phyloP scores from a whole-genome alignment of 2,113 vertebrate species.

The Callaeas wilsoni region DNA sequence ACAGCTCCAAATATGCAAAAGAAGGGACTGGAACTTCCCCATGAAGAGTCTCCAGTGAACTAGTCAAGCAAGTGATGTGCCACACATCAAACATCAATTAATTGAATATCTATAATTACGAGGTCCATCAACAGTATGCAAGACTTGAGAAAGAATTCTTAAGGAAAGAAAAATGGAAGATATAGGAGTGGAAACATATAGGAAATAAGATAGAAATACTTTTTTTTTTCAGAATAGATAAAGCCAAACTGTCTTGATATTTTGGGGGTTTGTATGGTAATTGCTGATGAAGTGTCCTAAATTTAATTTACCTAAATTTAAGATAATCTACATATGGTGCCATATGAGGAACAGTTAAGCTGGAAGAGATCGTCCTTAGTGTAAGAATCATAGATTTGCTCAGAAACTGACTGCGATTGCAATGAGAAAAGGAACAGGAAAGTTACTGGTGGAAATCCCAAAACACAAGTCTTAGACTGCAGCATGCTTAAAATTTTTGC shows the following conservation, averaged over 20 bases:
- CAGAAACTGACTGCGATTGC: neutral
- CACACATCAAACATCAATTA: neutral
- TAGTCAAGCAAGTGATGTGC: neutral
- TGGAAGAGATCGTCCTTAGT: neutral
- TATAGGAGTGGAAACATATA: neutral
- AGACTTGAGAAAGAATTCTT: neutral
- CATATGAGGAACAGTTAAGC: neutral
- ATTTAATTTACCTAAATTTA: neutral
- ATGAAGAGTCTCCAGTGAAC: neutral
- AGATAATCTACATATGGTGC: neutral
- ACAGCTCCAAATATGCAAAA: neutral
- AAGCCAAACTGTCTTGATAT: neutral
- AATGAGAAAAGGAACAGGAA: neutral
- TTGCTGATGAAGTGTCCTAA: neutral
- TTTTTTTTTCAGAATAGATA: neutral
- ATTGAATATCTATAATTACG: neutral
- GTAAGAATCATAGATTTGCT: neutral
- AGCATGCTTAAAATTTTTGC: neutral
- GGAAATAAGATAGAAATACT: neutral
- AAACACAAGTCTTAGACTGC: neutral
- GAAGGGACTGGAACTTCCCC: neutral
- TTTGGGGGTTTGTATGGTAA: neutral
- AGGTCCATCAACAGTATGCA: neutral
- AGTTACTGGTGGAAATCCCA: neutral
- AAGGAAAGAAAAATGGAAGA: neutral